A percentile compares a stretch with the other conserved stretches of the same genome.
Evolutionary conservation across 2,888 invertebrate genomes (phyloP).

Genomic region (Odontocolon sp.): DNA sequence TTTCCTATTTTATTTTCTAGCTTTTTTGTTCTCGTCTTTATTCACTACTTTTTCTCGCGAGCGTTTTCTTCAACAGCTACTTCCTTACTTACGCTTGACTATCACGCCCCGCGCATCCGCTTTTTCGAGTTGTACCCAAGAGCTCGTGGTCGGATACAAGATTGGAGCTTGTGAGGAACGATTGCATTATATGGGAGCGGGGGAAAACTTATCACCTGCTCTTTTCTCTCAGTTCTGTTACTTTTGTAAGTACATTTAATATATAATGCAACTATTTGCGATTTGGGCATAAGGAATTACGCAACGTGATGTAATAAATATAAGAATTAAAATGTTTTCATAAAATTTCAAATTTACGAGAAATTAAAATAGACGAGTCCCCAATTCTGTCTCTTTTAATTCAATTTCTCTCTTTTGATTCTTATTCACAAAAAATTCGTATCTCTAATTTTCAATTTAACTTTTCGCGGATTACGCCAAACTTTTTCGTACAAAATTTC

Average conservation of each 20-base stretch:
- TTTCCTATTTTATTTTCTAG: not conserved
- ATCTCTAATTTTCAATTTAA: no score
- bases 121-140: not conserved
- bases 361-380: not conserved
- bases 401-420: no score
- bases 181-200: conserved; percentile 47
- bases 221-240: conserved; percentile 2
- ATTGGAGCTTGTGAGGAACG: conserved; percentile 54
- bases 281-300: no score
- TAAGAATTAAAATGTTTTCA: no score
- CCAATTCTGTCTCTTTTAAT: no score
- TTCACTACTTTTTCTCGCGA: not conserved
- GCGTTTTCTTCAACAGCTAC: not conserved
- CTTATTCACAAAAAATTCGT: no score
- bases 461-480: no score
- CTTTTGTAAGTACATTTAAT: no score
- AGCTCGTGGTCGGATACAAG: conserved; percentile 44
- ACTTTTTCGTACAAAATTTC: no score
- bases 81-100: not conserved
- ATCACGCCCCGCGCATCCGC: not conserved
- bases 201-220: conserved; percentile 17
- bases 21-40: not conserved
- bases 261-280: no score
- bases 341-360: conserved; percentile 3
- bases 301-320: no score